Evolutionary conservation across 2,888 invertebrate species (phyloP).

Genomic region (Lepidocyrtinus sp.): DNA sequence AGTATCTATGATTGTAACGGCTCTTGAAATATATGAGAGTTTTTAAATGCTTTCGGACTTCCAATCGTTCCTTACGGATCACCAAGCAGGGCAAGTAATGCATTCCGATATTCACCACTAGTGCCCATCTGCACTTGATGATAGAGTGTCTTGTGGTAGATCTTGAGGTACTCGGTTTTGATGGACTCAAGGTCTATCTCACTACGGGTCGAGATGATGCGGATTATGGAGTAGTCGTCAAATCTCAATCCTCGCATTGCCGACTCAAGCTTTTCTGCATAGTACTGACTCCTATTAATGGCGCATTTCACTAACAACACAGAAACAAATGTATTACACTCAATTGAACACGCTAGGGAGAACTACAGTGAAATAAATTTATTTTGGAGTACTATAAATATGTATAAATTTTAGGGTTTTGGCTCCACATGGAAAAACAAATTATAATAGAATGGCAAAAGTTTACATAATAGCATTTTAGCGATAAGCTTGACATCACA

Average conservation of each 20-base stretch:
- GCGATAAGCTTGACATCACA: no score
- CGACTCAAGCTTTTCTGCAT: constrained; percentile 79
- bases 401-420: no score
- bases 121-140: constrained; percentile 78
- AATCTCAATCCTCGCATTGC: constrained; percentile 74
- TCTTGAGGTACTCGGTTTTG: constrained; percentile 80
- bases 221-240: constrained; percentile 58
- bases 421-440: no score
- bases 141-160: constrained; percentile 80
- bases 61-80: constrained; percentile 74
- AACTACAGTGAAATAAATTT: not conserved
- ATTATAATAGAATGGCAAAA: no score
- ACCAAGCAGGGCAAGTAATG: constrained; percentile 77
- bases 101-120: constrained; percentile 79
- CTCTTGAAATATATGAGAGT: no score
- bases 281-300: constrained; percentile 79
- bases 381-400: no score
- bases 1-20: no score
- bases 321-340: no score
- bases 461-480: no score
- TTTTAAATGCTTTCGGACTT: no score
- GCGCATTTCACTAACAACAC: constrained; percentile 85
- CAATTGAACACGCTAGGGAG: constrained; percentile 70
- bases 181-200: constrained; percentile 81
- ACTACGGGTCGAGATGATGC: constrained; percentile 76